A percentile compares a stretch with the other conserved stretches of the same genome.
Evolutionary conservation across 2,797 vertebrate genomes (phyloP).

Genomic region (Alosa sapidissima): DNA sequence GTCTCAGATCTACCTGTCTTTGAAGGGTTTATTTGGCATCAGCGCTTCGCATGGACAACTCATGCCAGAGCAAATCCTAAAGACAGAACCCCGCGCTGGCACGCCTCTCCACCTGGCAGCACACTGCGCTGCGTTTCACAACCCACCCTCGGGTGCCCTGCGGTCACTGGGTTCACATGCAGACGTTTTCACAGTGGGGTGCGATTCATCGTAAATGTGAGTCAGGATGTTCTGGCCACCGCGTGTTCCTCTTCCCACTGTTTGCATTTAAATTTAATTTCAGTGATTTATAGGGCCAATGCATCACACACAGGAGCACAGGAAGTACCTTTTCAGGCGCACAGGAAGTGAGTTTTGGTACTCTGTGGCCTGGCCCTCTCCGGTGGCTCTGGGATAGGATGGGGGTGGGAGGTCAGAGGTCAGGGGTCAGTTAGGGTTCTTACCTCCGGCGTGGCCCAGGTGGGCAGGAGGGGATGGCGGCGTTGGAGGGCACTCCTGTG

Average conservation of each 20-base stretch:
- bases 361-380: neutral
- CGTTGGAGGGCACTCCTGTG: neutral
- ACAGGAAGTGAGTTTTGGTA: neutral
- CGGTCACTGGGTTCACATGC: neutral
- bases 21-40: neutral
- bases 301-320: neutral
- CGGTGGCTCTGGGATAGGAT: neutral
- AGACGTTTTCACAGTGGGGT: neutral
- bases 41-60: constrained; percentile 15
- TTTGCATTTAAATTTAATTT: neutral
- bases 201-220: neutral
- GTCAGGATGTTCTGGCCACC: neutral
- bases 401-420: neutral
- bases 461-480: neutral
- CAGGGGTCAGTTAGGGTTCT: neutral
- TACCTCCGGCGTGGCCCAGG: neutral
- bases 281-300: neutral
- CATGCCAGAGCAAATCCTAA: constrained; percentile 22
- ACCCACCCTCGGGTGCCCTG: neutral
- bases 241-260: neutral
- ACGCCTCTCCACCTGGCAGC: neutral
- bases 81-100: neutral
- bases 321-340: neutral
- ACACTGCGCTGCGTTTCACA: neutral
- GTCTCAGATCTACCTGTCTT: constrained; percentile 23